phyloP scores from a whole-genome alignment of 2,113 vertebrate species.

The Neodontobutis hainanensis region DNA sequence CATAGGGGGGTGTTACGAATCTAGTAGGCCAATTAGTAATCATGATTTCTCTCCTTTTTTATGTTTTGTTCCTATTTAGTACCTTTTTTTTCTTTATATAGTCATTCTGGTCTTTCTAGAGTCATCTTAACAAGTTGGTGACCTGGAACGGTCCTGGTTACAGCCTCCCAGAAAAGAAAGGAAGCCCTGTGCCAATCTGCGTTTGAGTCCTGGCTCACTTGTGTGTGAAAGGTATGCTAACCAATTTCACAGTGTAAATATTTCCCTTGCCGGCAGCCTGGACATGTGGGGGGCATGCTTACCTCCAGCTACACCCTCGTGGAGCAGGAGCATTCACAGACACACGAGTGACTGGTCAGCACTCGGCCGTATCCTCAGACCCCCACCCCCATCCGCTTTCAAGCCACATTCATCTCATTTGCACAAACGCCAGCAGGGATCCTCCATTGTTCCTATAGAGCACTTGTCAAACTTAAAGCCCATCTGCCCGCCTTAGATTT shows the following conservation, averaged over 20 bases:
- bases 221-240: slow-evolving; percentile 43
- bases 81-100: neutral
- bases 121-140: neutral
- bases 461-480: neutral
- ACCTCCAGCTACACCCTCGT: slow-evolving; percentile 25
- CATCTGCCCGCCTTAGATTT: neutral
- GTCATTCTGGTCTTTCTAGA: neutral
- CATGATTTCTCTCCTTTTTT: too few relatives aligned
- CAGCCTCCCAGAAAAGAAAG: neutral
- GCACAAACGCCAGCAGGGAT: neutral
- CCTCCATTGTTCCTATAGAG: neutral
- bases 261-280: slow-evolving; percentile 27
- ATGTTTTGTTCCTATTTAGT: too few relatives aligned
- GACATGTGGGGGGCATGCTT: slow-evolving; percentile 54
- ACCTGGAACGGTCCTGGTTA: neutral
- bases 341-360: slow-evolving; percentile 9
- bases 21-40: too few relatives aligned
- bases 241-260: slow-evolving; percentile 55
- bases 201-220: slow-evolving; percentile 8
- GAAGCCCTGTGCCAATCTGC: too few relatives aligned
- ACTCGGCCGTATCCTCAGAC: slow-evolving; percentile 3
- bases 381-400: neutral
- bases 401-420: neutral
- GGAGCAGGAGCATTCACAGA: slow-evolving; percentile 7
- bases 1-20: too few relatives aligned